Evolutionary conservation across 2,888 invertebrate genomes (phyloP).

Genomic region (Drosophila birchii): DNA sequence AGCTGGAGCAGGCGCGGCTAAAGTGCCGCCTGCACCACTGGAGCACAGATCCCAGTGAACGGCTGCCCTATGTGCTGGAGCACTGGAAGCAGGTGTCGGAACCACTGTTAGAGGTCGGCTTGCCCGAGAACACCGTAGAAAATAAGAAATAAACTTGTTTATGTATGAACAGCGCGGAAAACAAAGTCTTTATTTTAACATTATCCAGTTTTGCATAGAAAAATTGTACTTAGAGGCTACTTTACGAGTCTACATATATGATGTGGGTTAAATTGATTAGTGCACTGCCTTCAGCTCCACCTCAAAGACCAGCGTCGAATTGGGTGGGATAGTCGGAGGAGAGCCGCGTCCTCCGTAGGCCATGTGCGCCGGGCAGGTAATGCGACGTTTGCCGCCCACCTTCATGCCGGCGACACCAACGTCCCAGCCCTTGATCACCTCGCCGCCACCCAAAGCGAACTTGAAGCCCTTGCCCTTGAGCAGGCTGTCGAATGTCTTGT

Average conservation of each 20-base stretch:
- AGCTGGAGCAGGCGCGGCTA: constrained; percentile 89
- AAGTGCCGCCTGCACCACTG: constrained; percentile 92
- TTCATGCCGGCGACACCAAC: constrained; percentile 96
- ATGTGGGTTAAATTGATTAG: constrained; percentile 57
- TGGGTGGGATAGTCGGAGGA: constrained; percentile 94
- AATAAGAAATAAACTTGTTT: constrained; percentile 17
- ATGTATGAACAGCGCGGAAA: constrained; percentile 37
- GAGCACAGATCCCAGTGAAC: constrained; percentile 88
- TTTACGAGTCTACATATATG: constrained; percentile 45
- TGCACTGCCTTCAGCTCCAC: constrained; percentile 93
- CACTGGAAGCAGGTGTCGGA: constrained; percentile 80
- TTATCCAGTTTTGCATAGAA: constrained; percentile 15
- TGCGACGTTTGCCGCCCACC: constrained; percentile 94
- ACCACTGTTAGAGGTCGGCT: constrained; percentile 70
- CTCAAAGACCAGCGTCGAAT: constrained; percentile 94
- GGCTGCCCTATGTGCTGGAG: constrained; percentile 85
- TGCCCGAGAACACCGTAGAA: constrained; percentile 8
- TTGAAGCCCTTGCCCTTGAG: constrained; percentile 92
- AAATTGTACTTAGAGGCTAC: constrained; percentile 40
- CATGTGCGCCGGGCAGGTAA: constrained; percentile 93
- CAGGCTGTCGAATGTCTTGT: constrained; percentile 93
- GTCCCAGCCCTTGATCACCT: constrained; percentile 97
- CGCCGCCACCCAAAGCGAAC: constrained; percentile 92
- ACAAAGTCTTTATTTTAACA: constrained; percentile 55
- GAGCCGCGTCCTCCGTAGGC: constrained; percentile 92